Evolutionary conservation across 2,888 invertebrate genomes (phyloP).

Genomic region (Caenorhabditis wallacei): DNA sequence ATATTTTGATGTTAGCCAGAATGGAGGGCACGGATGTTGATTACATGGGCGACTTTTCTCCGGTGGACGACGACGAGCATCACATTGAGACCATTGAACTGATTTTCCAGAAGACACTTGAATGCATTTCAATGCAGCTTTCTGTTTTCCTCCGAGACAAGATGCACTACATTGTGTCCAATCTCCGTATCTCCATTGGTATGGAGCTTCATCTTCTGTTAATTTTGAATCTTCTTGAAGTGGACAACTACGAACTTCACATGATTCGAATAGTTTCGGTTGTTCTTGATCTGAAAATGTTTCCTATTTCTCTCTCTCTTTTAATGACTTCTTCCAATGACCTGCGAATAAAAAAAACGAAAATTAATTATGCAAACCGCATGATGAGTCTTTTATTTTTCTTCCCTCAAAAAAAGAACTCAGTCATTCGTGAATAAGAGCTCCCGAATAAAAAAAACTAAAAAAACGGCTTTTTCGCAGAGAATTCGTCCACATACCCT

Average conservation of each 20-base stretch:
- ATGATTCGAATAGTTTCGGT: conserved; percentile 81
- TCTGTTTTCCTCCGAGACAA: conserved; percentile 88
- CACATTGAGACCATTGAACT: conserved; percentile 92
- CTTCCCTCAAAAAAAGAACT: conserved; percentile 1
- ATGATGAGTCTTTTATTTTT: conserved; percentile 16
- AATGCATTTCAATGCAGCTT: conserved; percentile 77
- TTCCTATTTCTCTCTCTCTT: not conserved
- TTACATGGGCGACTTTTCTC: conserved; percentile 92
- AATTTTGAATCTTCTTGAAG: conserved; percentile 72
- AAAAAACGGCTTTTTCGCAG: not conserved
- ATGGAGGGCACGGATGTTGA: conserved; percentile 95
- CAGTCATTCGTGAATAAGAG: conserved; percentile 22
- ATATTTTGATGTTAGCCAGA: conserved; percentile 84
- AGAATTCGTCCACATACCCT: conserved; percentile 69
- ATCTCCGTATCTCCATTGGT: conserved; percentile 79
- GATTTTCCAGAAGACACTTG: conserved; percentile 87
- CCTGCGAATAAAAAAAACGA: not conserved
- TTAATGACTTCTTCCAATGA: not conserved
- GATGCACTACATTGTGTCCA: conserved; percentile 92
- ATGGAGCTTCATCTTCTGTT: conserved; percentile 60
- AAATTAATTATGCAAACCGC: conserved; percentile 29
- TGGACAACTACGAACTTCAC: conserved; percentile 78
- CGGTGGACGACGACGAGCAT: conserved; percentile 92
- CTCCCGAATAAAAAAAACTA: conserved; percentile 29
- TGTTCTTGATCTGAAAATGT: conserved; percentile 73